A percentile compares a stretch with the other conserved stretches of the same genome.
Conservation (phyloP, 2,113 vertebrate species). For the Xiphorhynchus elegans region DNA sequence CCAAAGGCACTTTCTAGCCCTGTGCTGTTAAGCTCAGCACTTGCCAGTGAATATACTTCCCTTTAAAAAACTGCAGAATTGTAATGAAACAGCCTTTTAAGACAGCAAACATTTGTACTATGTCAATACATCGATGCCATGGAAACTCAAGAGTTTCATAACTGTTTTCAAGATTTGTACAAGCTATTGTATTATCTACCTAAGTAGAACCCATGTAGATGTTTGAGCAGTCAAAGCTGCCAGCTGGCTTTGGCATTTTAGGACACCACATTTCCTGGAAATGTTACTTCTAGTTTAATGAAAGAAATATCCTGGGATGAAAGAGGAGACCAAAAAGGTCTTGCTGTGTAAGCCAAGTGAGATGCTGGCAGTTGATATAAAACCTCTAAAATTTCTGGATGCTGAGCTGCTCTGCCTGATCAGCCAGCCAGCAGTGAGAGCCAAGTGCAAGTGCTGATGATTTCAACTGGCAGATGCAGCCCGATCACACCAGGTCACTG, state of each 20-base stretch:
- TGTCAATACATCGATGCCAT: slow-evolving; percentile 12
- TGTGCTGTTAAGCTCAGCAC: neutral
- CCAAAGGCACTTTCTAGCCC: neutral
- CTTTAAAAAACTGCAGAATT: neutral
- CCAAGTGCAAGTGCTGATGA: slow-evolving; percentile 60
- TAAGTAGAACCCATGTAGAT: slow-evolving; percentile 32
- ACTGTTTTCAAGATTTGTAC: slow-evolving; percentile 23
- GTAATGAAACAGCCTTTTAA: slow-evolving; percentile 10
- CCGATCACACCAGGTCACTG: neutral
- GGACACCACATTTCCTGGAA: slow-evolving; percentile 58
- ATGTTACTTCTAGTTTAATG: slow-evolving; percentile 61
- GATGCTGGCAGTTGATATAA: slow-evolving; percentile 61
- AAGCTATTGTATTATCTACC: slow-evolving; percentile 45
- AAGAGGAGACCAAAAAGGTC: slow-evolving; percentile 51
- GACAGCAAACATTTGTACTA: slow-evolving; percentile 9
- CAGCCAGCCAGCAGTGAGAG: slow-evolving; percentile 36
- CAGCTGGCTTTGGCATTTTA: slow-evolving; percentile 49
- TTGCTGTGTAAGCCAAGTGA: slow-evolving; percentile 46
- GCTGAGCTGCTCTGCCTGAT: slow-evolving; percentile 44
- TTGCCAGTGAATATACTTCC: neutral
- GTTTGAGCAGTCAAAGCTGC: slow-evolving; percentile 12
- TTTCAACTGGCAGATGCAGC: slow-evolving; percentile 54
- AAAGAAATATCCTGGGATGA: slow-evolving; percentile 65
- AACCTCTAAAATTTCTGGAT: slow-evolving; percentile 68
- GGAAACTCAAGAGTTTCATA: slow-evolving; percentile 37